Percentiles rank a stretch among this genome's conserved stretches.
phyloP scores from a whole-genome alignment of 2,888 invertebrate genomes.

The Chaitophorus viminalis region DNA sequence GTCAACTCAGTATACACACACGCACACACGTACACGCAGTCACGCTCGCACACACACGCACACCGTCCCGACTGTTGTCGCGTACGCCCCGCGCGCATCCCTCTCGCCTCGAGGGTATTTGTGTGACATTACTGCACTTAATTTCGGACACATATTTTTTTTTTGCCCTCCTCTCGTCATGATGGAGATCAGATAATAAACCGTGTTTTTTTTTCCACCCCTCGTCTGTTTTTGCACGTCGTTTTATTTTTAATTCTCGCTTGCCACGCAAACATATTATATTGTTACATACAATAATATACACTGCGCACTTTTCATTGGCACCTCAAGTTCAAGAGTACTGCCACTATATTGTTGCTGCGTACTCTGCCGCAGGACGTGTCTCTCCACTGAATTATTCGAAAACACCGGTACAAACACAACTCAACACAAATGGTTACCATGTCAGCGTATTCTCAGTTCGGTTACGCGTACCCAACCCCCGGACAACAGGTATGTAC shows the following conservation, averaged over 20 bases:
- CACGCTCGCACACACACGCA: slow-evolving; percentile 33
- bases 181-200: slow-evolving; percentile 35
- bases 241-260: neutral
- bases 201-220: neutral
- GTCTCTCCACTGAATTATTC: neutral
- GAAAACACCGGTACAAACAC: slow-evolving; percentile 19
- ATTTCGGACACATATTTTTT: neutral
- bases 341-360: neutral
- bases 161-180: neutral
- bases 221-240: neutral
- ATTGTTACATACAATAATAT: too few relatives aligned
- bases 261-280: neutral
- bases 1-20: slow-evolving; percentile 33
- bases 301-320: neutral
- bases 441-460: slow-evolving; percentile 89
- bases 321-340: neutral
- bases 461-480: slow-evolving; percentile 87
- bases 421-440: slow-evolving; percentile 62
- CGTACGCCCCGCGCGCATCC: too few relatives aligned
- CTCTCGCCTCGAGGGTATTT: neutral
- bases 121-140: neutral
- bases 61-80: neutral
- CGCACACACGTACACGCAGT: slow-evolving; percentile 27
- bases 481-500: slow-evolving; percentile 86
- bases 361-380: too few relatives aligned